Conservation (phyloP, 2,113 vertebrate genomes). For the Merops nubicus region DNA sequence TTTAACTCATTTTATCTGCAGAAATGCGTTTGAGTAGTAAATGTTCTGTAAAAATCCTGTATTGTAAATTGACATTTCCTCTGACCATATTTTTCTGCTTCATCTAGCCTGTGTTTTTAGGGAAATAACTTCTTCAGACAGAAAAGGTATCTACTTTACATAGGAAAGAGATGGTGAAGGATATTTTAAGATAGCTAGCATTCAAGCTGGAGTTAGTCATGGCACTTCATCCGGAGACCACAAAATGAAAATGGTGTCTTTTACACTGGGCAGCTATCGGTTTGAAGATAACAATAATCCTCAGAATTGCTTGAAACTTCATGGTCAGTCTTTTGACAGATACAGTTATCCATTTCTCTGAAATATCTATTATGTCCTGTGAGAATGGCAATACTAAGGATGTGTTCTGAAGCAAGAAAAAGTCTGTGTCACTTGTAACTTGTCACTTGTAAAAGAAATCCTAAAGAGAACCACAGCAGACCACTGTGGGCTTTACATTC, state of each 20-base stretch:
- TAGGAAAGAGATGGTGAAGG: background rate
- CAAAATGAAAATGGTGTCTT: background rate
- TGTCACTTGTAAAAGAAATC: background rate
- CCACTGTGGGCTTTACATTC: background rate
- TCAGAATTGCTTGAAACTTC: background rate
- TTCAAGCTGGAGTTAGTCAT: background rate
- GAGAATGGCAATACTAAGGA: background rate
- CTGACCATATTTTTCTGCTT: background rate
- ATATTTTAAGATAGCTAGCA: background rate
- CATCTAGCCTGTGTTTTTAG: background rate
- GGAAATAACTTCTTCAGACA: background rate
- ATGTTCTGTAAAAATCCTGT: background rate
- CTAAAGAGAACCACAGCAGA: background rate
- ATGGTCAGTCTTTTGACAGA: background rate
- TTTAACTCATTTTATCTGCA: background rate
- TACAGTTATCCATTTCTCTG: background rate
- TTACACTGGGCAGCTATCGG: background rate
- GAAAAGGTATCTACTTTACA: background rate
- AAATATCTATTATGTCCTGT: background rate
- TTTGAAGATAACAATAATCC: background rate
- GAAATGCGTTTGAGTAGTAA: background rate
- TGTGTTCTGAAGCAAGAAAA: background rate
- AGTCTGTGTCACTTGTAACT: background rate
- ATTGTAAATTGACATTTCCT: background rate
- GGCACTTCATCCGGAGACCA: background rate